phyloP scores from a whole-genome alignment of 2,113 vertebrate species.

The Vulpes ferrilata region DNA sequence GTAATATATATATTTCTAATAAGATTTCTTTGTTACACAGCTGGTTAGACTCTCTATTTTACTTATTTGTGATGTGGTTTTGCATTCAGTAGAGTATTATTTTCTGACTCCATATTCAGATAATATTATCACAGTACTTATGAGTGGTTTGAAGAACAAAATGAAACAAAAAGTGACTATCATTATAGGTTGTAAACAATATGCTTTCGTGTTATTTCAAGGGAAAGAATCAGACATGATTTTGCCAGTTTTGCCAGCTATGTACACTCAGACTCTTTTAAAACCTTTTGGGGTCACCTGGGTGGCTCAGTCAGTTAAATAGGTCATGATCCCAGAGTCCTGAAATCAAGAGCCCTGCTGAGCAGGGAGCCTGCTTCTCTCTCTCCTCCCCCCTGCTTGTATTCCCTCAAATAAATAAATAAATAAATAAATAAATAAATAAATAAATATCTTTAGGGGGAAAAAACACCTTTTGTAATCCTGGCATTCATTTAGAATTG shows the following conservation, averaged over 20 bases:
- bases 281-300: neutral
- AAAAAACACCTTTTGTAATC: neutral
- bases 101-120: neutral
- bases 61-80: neutral
- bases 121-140: neutral
- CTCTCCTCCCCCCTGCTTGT: too few species aligned
- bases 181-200: neutral
- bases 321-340: too few species aligned
- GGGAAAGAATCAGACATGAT: neutral
- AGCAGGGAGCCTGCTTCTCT: too few species aligned
- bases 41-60: neutral
- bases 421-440: too few species aligned
- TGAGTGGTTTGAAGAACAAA: neutral
- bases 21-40: neutral
- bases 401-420: too few species aligned
- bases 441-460: too few species aligned
- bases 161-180: neutral
- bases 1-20: neutral
- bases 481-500: neutral
- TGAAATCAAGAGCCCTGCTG: too few species aligned
- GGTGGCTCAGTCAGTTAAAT: too few species aligned
- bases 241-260: neutral
- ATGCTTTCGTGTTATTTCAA: neutral
- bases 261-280: neutral
- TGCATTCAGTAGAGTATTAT: neutral